Conservation (phyloP, 2,797 vertebrate genomes). For the Lerista edwardsae region DNA sequence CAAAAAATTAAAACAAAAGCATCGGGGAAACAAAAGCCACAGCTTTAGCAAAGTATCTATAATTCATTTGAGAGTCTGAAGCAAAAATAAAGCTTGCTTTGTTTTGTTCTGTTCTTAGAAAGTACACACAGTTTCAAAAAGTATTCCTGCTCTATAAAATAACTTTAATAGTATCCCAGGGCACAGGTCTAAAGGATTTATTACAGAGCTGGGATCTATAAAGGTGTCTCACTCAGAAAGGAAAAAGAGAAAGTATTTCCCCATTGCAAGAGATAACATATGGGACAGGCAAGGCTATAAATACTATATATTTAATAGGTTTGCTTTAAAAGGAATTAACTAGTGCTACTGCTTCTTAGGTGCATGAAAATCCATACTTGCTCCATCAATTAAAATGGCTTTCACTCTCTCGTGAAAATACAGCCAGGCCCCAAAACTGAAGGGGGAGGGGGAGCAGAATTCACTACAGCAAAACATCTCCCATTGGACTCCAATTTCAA, state of each 20-base stretch:
- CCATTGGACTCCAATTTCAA: not conserved
- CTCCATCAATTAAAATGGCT: not conserved
- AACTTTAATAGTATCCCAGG: constrained; percentile 26
- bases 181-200: constrained; percentile 7
- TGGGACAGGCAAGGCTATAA: not conserved
- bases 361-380: not conserved
- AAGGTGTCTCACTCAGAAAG: accelerated
- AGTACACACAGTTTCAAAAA: constrained; percentile 42
- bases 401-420: not conserved
- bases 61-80: constrained; percentile 16
- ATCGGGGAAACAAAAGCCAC: constrained; percentile 18
- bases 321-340: constrained; percentile 12
- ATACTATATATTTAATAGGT: constrained; percentile 16
- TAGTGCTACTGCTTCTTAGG: not conserved
- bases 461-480: not conserved
- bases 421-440: not conserved
- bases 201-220: not conserved
- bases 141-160: constrained; percentile 46
- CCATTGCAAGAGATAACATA: constrained; percentile 31
- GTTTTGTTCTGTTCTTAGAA: not conserved
- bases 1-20: constrained; percentile 47
- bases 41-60: not conserved
- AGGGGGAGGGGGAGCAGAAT: too few species aligned
- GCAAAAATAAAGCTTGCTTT: not conserved
- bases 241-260: not conserved